phyloP scores from a whole-genome alignment of 2,797 vertebrate genomes.

The Hipposideros larvatus region DNA sequence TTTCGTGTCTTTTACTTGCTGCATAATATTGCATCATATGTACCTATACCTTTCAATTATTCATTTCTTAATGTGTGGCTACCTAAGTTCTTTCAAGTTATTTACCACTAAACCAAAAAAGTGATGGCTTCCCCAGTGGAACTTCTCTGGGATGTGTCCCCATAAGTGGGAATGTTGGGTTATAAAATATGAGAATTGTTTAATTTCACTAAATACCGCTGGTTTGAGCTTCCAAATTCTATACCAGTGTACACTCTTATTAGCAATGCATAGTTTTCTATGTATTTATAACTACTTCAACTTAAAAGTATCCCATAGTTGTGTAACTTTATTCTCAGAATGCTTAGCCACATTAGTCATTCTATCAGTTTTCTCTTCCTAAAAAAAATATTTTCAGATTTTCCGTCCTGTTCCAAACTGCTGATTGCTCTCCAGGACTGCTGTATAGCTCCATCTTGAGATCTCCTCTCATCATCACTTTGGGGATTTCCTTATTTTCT shows the following conservation, averaged over 20 bases:
- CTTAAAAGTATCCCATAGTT: neutral
- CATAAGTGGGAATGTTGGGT: neutral
- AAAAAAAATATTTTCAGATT: neutral
- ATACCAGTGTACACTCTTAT: neutral
- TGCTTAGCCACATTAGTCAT: neutral
- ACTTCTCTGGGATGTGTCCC: neutral
- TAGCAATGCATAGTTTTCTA: neutral
- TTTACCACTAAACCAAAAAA: neutral
- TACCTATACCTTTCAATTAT: neutral
- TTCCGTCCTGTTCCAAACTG: neutral
- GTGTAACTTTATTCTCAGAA: neutral
- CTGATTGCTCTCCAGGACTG: neutral
- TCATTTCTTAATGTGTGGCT: neutral
- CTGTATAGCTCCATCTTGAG: neutral
- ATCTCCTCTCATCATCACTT: neutral
- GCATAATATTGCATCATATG: neutral
- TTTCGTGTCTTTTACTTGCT: neutral
- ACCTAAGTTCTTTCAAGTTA: neutral
- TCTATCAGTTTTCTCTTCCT: neutral
- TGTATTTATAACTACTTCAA: neutral
- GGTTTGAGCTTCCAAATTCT: neutral
- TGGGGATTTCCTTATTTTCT: neutral
- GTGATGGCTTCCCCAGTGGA: neutral
- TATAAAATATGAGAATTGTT: neutral
- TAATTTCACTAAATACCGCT: neutral